phyloP scores from a whole-genome alignment of 2,113 vertebrate species.

The Aptenodytes patagonicus region DNA sequence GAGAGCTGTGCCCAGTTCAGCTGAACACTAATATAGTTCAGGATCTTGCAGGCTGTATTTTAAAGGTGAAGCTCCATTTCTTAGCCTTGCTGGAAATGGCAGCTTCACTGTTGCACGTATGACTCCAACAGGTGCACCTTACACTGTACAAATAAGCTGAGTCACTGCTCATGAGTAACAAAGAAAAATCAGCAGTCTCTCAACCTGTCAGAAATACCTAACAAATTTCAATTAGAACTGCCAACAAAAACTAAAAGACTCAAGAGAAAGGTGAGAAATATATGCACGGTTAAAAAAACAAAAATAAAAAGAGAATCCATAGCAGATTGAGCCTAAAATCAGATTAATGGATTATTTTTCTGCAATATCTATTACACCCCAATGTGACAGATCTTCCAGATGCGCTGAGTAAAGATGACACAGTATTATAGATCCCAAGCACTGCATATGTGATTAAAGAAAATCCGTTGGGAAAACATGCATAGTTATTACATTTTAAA shows the following conservation, averaged over 20 bases:
- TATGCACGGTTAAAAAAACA: rapidly evolving
- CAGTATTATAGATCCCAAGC: not conserved
- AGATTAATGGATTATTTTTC: conserved; percentile 44
- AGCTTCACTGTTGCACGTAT: not conserved
- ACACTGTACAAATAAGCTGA: not conserved
- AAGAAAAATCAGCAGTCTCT: not conserved
- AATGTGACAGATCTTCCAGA: not conserved
- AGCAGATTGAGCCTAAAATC: not conserved
- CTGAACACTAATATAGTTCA: not conserved
- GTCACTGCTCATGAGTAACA: conserved; percentile 4
- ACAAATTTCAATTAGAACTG: not conserved
- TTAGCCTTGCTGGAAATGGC: not conserved
- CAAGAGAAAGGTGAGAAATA: not conserved
- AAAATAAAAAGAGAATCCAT: not conserved
- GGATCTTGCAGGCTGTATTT: not conserved
- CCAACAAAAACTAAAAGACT: not conserved
- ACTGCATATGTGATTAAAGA: not conserved
- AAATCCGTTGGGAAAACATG: not conserved
- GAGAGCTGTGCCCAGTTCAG: not conserved
- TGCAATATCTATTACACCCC: not conserved
- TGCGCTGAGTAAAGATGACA: not conserved
- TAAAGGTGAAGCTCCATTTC: not conserved
- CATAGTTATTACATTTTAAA: not conserved
- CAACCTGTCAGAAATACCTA: not conserved
- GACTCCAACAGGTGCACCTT: not conserved